Evolutionary conservation across 2,797 vertebrate genomes (phyloP).

Genomic region (Fistularia commersonii): DNA sequence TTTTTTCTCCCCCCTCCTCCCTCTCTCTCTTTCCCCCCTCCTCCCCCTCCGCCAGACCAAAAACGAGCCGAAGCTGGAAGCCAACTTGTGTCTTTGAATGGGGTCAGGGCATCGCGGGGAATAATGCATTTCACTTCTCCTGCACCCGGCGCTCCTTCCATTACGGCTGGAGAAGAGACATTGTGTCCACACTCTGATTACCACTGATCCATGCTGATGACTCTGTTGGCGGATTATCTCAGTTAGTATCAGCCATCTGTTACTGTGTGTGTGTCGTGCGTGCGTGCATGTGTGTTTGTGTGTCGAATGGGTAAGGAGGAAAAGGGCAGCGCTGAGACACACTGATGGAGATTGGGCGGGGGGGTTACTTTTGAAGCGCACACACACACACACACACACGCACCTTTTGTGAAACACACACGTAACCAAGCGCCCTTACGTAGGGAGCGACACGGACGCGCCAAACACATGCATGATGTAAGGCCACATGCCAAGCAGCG

Average conservation of each 20-base stretch:
- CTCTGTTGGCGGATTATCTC: slow-evolving; percentile 87
- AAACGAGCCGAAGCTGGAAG: slow-evolving; percentile 50
- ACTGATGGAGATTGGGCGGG: slow-evolving; percentile 17
- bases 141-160: slow-evolving; percentile 69
- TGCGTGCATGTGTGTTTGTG: slow-evolving; percentile 27
- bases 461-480: slow-evolving; percentile 51
- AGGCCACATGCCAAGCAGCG: slow-evolving; percentile 36
- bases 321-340: slow-evolving; percentile 57
- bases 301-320: slow-evolving; percentile 45
- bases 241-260: slow-evolving; percentile 88
- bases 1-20: too few relatives aligned
- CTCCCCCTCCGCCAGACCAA: too few relatives aligned
- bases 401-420: slow-evolving; percentile 27
- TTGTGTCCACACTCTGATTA: slow-evolving; percentile 84
- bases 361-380: slow-evolving; percentile 46
- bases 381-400: slow-evolving; percentile 19
- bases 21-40: too few relatives aligned
- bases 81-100: slow-evolving; percentile 72
- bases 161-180: slow-evolving; percentile 72
- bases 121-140: slow-evolving; percentile 72
- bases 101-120: slow-evolving; percentile 71
- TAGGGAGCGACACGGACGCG: slow-evolving; percentile 14
- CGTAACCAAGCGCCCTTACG: slow-evolving; percentile 34
- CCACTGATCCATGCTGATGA: slow-evolving; percentile 88
- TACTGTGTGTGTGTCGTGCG: slow-evolving; percentile 60